Evolutionary conservation across 2,113 vertebrate species (phyloP), one percentile per base, ranked within the genome.

Genomic region (Etheostoma spectabile): DNA sequence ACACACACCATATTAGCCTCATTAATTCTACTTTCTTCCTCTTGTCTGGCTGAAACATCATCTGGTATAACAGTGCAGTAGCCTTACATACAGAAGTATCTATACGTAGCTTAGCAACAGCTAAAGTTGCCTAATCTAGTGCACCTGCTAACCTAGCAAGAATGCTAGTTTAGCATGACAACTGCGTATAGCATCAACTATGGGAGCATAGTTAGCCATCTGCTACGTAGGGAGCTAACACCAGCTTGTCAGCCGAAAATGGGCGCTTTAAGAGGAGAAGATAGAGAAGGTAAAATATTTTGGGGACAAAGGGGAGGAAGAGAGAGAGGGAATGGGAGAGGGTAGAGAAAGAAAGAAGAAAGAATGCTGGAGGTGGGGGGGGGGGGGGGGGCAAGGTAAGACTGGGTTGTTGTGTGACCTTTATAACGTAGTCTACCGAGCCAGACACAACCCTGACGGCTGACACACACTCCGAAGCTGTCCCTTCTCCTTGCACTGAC

Each of bases 381-480:
- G n/a, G n/a, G n/a, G n/a, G 16, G 52, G 4, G 18, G 33, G 13
- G 7, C 5, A 48, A 6, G 3, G 46, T 6, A 7, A 48, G 48
- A 71, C 55, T 60, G 77, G 68, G n/a, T 51, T 6, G 63, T 35
- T 71, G 65, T 62, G 53, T 83, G 66, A 91, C 86, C 89, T 90
- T 76, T 79, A 92, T 87, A 77, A 88, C 3, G 77, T 60, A 57
- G 75, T 78, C 71, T 88, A 91, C 83, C 72, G 77, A 80, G 83
- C 70, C 85, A 91, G 86, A 84, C 89, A 90, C 79, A n/a, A 83
- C 86, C 84, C 90, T 87, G 86, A 84, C 51, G 63, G 86, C 89
- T 87, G 83, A 91, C 62, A 91, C 79, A 91, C 81, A 92, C 78
- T 90, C 77, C 89, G 89, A 74, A 90, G 86, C 76, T 86, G 83